Evolutionary conservation across 1,140 invertebrate species (phyloP), one percentile per base, ranked within the genome.

Genomic region (Hylaeus volcanicus): DNA sequence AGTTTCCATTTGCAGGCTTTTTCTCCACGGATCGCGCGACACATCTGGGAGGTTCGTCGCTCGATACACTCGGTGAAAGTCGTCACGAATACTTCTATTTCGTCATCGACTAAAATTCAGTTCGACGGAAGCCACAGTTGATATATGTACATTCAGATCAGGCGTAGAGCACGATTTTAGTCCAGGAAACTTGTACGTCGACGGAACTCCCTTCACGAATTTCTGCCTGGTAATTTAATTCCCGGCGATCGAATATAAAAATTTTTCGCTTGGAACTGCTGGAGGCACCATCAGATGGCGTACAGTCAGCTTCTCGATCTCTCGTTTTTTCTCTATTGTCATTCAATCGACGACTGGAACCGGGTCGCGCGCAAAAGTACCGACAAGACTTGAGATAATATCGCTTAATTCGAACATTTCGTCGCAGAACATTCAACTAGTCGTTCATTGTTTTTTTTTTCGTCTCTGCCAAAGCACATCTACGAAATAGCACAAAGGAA

Each of bases 401-500:
- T 60, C 53, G 26, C 9, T 60, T 41, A 12, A 51, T 26, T 39
- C 45, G 43, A 41, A 61, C 2, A 37, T 39, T 41, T 51, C 15
- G 6, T 11, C 26, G 6, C 15, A 1, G 14, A 43, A 3, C 5
- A 55, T 70, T 77, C 55, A 43, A 72, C n/a, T 65, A 26, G 58
- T 63, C 75, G 4, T 41, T 78, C 68, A 78, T 14, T 8, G 14
- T 51, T 56, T 12, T 1, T 56, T 5, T 56, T 56, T 56, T 63
- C 43, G 5, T 3, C 15, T 14, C 6, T 12, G 4, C 15, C 14
- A 48, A 3, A 4, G 1, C 8, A 3, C 6, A n/a, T 9, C 39
- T 72, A 43, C 15, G 68, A 71, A 53, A 53, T 53, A 55, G 58
- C 51, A 77, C 56, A 78, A 72, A 78, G 75, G 45, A 43, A 61